Conservation (phyloP, 2,113 vertebrate species). For the Antigone vipio region DNA sequence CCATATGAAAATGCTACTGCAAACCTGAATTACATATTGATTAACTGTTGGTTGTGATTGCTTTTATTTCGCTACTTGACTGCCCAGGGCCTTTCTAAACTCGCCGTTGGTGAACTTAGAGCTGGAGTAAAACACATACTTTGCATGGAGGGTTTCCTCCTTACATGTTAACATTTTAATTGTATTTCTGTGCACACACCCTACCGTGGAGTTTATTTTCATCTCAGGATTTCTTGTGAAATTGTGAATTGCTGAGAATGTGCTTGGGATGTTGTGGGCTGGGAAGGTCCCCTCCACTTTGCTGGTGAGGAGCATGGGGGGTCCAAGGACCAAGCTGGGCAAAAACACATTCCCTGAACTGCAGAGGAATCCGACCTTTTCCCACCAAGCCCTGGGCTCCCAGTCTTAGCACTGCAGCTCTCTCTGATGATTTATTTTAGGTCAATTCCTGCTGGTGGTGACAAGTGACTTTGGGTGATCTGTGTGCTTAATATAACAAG, state of each 20-base stretch:
- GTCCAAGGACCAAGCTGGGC: neutral
- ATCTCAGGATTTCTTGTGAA: neutral
- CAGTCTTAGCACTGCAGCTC: neutral
- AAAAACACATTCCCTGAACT: neutral
- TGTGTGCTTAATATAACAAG: constrained; percentile 37
- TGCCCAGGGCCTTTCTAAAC: neutral
- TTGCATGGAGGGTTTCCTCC: neutral
- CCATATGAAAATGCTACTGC: neutral
- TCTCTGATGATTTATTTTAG: neutral
- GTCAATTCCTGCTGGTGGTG: constrained; percentile 20
- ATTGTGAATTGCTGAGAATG: neutral
- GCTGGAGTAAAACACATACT: rapidly evolving
- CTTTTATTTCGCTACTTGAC: neutral
- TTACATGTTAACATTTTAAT: neutral
- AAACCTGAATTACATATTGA: neutral
- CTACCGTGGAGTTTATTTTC: neutral
- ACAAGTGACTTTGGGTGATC: constrained; percentile 41
- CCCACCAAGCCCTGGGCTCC: neutral
- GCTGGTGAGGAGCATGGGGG: neutral
- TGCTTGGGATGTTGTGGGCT: neutral
- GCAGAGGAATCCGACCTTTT: neutral
- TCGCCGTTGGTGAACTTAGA: rapidly evolving
- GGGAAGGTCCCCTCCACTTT: neutral
- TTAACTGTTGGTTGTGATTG: neutral
- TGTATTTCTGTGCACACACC: neutral